Base-by-base conservation (phyloP, 2,888 invertebrate genomes). In the Cyclophora albipunctata region DNA sequence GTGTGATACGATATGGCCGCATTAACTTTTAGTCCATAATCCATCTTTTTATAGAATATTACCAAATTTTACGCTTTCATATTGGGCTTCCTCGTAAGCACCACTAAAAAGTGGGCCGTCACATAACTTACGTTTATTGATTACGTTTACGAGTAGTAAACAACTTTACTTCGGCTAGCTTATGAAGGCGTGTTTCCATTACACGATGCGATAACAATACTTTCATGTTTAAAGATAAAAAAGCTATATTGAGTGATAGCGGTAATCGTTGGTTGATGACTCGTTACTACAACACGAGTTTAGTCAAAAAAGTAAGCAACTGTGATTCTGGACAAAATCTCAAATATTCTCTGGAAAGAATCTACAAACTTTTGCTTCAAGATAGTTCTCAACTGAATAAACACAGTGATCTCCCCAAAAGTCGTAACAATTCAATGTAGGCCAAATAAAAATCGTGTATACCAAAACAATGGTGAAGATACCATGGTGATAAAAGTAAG, bases 61-160 rank as follows among this genome's bases (percentile, higher is more conserved):
- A 60, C 60, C 58, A 61, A 68, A 67, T 69, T 67, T 72, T 63
- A 71, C 67, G 64, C 62, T 54, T 59, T 60, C 70, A 73, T 78
- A 78, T 78, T 77, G 71, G 72, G 70, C 64, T 68, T 66, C 69
- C 67, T 64, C 53, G 62, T 69, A 73, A 79, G 74, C 71, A 69
- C 68, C 71, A 71, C 73, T 81, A 78, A 81, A 81, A 82, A 74
- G 68, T 74, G 63, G 61, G 63, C 69, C 64, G 72, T 69, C 74
- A 66, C 76, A 73, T 82, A 81, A 80, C 73, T 82, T 78, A 78
- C 73, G 72, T 74, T 81, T 81, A 85, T 84, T 85, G 83, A 84
- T 83, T 81, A 81, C 75, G 78, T 85, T 81, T 84, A 82, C 80
- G 73, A 74, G 71, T 69, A 78, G 76, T 82, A 84, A 84, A 84